A percentile compares a stretch with the other conserved stretches of the same genome.
These are phyloP conservation scores for Miichthys miiuy DNA, from an alignment of 2,797 vertebrate genomes.

Conservation along the genomic window DNA sequence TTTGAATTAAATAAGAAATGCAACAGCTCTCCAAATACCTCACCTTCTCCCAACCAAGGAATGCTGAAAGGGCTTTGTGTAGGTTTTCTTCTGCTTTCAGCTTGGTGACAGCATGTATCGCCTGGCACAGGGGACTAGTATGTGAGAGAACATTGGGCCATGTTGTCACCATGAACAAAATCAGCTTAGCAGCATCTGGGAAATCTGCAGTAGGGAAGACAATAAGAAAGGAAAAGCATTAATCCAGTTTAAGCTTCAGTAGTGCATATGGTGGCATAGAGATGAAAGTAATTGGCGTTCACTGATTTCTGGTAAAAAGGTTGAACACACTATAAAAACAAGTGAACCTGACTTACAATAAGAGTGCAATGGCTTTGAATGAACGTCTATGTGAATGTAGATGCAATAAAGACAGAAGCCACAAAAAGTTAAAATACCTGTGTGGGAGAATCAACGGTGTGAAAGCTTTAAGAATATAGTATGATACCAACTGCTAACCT, in stretches of 20 bases:
- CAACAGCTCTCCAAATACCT: constrained; percentile 37
- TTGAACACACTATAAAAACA: not conserved
- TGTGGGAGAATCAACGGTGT: not conserved
- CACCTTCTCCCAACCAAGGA: constrained; percentile 95
- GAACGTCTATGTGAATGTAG: not conserved
- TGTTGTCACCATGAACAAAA: constrained; percentile 91
- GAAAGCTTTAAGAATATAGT: not conserved
- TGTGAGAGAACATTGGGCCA: constrained; percentile 91
- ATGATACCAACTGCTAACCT: constrained; percentile 81
- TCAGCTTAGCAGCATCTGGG: constrained; percentile 89
- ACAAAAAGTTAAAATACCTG: not conserved
- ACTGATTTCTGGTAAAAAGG: not conserved
- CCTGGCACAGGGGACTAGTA: constrained; percentile 86
- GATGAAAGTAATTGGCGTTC: not conserved
- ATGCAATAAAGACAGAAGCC: not conserved
- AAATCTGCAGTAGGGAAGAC: constrained; percentile 84
- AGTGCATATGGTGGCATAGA: not conserved
- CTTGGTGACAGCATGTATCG: constrained; percentile 90
- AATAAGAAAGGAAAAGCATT: not conserved
- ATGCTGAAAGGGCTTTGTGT: constrained; percentile 84
- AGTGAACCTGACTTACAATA: not conserved
- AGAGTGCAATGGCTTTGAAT: not conserved
- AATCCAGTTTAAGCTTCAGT: not conserved
- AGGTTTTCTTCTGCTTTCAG: constrained; percentile 84
- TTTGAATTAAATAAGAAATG: not conserved